Evolutionary conservation across 1,140 invertebrate species (phyloP), one percentile per base, ranked within the genome.

Genomic region (Lucilia cuprina): DNA sequence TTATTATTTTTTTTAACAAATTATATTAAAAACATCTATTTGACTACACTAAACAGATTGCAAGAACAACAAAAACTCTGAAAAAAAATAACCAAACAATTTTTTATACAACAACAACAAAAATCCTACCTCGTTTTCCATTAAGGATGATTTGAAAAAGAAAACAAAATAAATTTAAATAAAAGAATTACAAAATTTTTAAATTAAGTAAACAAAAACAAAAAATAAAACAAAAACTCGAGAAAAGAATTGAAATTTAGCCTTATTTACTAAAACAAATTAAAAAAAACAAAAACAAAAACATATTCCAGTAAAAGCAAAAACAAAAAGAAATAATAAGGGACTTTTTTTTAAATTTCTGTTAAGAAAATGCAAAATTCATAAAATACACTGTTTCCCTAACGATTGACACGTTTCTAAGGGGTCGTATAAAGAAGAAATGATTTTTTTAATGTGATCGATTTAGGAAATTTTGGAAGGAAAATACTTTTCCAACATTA

Each of bases 121-220:
- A 89, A 89, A 87, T 89, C 88, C 88, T 89, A 89, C 88, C 88
- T 89, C 88, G 88, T 89, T 89, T 89, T 89, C 87, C 86, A 87
- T 86, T 85, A 85, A 83, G 85, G 85, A 83, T 87, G 77, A 82
- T 80, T 84, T 82, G 84, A 86, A 87, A 84, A 77, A 86, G 84
- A 34, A 85, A 84, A 74, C 70, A 77, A 85, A 85, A 84, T 35
- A 85, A 84, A 55, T 25, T 82, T 75, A 78, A 84, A 85, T 84
- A 77, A n/a, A 60, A 55, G 21, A 82, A 65, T 47, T 82, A 50
- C 55, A 47, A 83, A 74, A 70, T 83, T 83, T 70, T 74, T 70
- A 83, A 83, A 83, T 83, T 65, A 83, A 86, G 75, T 83, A 80
- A 85, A 30, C 25, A 30, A 30, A 30, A 30, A 75, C 82, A 55